Base-by-base conservation (phyloP, 1,140 invertebrate species). In the Drosophila sp. region DNA sequence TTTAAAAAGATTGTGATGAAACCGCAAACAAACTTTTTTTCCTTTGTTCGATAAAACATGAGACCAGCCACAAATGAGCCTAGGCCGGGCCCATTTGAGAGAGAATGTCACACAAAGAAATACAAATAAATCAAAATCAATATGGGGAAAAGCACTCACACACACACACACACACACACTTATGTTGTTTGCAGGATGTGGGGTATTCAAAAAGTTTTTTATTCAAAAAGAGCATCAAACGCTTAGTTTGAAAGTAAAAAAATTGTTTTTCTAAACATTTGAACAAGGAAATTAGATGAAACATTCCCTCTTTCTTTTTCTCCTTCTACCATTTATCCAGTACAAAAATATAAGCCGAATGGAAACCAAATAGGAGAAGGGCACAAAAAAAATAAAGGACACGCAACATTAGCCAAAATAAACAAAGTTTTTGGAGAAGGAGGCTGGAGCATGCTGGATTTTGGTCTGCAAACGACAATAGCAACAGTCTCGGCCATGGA, bases 321-420 rank as follows among this genome's bases (percentile, higher is more conserved):
- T 79, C 23, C 11, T 23, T 54, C 17, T 74, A 63, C 66, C 65
- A 47, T 71, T 73, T 64, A 85, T 76, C 72, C 76, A 84, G 71
- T 71, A 32, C 27, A 66, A 38, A 27, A 70, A 64, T 74, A 71
- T 41, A 70, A 50, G 44, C 23, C 80, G 83, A 89, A 87, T 89
- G 83, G 79, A 77, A 83, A 63, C 65, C 83, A 87, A 87, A 83
- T 87, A 87, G 58, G 55, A 54, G 35, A 55, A 60, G 25, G 11
- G 3, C 27, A 27, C 54, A 55, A 32, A n/a, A 41, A 40, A 30
- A 17, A 67, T 74, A 65, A 60, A 57, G 68, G 79, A 83, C 64
- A 83, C 83, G 76, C 76, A 70, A 71, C 82, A 86, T 87, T 87
- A 79, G 85, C 60, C 77, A 62, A 30, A 23, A 32, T 70, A 79